These are phyloP conservation scores for Setophaga kirtlandii DNA, from an alignment of 2,113 vertebrate species.

Conservation along the genomic window DNA sequence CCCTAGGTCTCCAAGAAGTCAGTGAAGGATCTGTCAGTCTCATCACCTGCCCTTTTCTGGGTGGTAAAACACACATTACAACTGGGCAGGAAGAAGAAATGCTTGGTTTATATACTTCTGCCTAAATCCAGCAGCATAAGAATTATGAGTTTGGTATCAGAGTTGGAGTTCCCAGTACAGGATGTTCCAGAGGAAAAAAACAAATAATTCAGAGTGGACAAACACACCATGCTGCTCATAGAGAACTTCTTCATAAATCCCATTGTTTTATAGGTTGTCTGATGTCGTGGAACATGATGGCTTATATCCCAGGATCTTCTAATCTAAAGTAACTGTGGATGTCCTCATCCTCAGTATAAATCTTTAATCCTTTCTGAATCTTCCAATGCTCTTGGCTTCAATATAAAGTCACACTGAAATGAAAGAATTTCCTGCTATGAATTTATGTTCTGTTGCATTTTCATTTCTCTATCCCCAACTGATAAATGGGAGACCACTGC, in stretches of 20 bases:
- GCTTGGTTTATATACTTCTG: neutral
- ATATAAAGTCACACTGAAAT: neutral
- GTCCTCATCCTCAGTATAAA: neutral
- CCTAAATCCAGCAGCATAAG: neutral
- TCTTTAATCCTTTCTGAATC: neutral
- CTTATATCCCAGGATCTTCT: neutral
- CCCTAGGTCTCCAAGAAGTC: neutral
- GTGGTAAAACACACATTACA: neutral
- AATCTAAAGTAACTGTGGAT: neutral
- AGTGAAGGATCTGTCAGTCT: neutral
- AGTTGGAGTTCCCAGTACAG: neutral
- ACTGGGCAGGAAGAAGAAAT: neutral
- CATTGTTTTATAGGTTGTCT: neutral
- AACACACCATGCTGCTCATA: neutral
- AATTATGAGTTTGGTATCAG: neutral
- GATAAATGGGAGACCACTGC: neutral
- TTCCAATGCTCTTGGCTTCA: constrained; percentile 1
- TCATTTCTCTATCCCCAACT: neutral
- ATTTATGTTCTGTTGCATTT: neutral
- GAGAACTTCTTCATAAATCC: neutral
- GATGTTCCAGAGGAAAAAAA: neutral
- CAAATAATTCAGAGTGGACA: neutral
- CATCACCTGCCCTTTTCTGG: neutral
- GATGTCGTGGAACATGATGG: neutral
- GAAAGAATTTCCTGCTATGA: neutral